Percentiles rank a stretch among this genome's conserved stretches.
Conservation (phyloP, 2,113 vertebrate genomes). For the Trachemys scripta region DNA sequence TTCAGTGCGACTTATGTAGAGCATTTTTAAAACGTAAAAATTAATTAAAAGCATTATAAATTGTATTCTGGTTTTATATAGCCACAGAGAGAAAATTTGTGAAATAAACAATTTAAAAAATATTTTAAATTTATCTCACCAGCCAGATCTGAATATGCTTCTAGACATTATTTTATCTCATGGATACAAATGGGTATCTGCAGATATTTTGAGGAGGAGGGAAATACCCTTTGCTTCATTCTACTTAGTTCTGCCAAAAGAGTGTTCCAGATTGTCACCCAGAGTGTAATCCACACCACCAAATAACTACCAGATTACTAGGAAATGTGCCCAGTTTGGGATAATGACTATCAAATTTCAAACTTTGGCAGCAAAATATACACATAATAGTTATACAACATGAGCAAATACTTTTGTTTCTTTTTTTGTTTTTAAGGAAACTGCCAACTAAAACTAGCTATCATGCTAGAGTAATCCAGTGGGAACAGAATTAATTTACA, state of each 20-base stretch:
- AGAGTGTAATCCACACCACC: not conserved
- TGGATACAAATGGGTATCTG: not conserved
- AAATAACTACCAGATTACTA: slow-evolving; percentile 29
- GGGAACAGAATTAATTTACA: slow-evolving; percentile 26
- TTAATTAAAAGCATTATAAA: not conserved
- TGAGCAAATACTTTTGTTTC: slow-evolving; percentile 25
- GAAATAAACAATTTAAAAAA: slow-evolving; percentile 18
- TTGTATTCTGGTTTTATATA: not conserved
- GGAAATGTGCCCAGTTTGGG: not conserved
- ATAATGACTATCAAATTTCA: slow-evolving; percentile 42
- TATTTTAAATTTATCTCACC: not conserved
- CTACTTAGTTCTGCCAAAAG: slow-evolving; percentile 3
- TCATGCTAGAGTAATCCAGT: not conserved
- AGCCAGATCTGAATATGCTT: slow-evolving; percentile 10
- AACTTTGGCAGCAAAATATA: slow-evolving; percentile 40
- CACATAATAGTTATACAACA: slow-evolving; percentile 25
- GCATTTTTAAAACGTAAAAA: slow-evolving; percentile 5
- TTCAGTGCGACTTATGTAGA: not conserved
- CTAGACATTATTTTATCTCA: slow-evolving; percentile 10
- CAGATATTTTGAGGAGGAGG: not conserved
- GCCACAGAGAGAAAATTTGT: slow-evolving; percentile 32
- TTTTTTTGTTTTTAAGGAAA: slow-evolving; percentile 26
- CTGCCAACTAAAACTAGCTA: slow-evolving; percentile 30
- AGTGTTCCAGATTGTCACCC: not conserved
- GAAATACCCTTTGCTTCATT: not conserved